A percentile compares a stretch with the other conserved stretches of the same genome.
Conservation (phyloP, 2,888 invertebrate species). For the Trachelus stipa region DNA sequence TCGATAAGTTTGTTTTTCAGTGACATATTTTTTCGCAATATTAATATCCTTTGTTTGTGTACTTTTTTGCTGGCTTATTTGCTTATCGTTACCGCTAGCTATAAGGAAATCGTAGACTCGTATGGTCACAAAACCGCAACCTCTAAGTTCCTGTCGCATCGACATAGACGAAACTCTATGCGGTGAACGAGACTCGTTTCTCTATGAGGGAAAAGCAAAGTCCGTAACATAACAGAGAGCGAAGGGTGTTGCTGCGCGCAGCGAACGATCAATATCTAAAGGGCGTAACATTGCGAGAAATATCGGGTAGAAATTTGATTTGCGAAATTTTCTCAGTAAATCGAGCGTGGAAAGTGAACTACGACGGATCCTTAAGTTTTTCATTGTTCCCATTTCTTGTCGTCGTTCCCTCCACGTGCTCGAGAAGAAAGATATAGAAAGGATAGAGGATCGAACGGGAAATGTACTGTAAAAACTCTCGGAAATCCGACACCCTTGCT, state of each 20-base stretch:
- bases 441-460: too few species aligned
- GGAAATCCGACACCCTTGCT: too few species aligned
- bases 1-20: background rate
- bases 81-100: background rate
- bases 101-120: background rate
- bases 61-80: background rate
- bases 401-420: too few species aligned
- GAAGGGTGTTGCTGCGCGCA: conserved; percentile 2
- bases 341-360: background rate
- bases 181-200: background rate
- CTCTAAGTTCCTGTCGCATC: background rate
- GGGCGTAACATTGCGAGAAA: conserved; percentile 37
- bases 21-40: background rate
- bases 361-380: too few species aligned
- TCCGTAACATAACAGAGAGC: background rate
- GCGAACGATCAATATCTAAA: conserved; percentile 39
- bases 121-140: background rate
- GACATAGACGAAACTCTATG: background rate
- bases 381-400: too few species aligned
- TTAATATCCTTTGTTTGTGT: background rate
- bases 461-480: too few species aligned
- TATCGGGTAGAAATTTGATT: conserved; percentile 6
- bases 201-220: background rate
- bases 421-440: too few species aligned
- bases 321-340: conserved; percentile 15